Evolutionary conservation across 2,113 vertebrate genomes (phyloP), one percentile per base, ranked within the genome.

Genomic region (Macrotus californicus): DNA sequence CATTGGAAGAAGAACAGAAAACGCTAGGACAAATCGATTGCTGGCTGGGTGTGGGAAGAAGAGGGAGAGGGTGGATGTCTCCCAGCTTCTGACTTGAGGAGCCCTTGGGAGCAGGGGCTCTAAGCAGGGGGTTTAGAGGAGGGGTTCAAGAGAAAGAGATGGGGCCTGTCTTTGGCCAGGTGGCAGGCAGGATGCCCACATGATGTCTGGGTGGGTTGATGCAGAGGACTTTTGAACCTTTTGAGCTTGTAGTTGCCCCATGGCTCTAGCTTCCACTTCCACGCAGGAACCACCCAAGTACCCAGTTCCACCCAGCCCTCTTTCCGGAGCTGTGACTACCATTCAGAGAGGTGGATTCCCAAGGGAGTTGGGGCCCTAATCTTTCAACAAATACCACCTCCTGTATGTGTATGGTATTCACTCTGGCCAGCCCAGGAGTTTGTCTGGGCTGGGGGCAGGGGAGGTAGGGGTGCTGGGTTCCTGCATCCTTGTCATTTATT

Each of bases 321-420:
- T 24, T 46, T 48, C 56, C 3, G 4, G 86, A 67, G 56, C 56
- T 61, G 36, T 76, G 76, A 36, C 52, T 50, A 69, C 46, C 54
- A 31, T 76, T 87, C n/a, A 13, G 46, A 75, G 48, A 64, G 21
- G 26, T 34, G 14, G 82, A 48, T 59, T 41, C 54, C 76, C 39
- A 83, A 41, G 46, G 81, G 64, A 50, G 19, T 69, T n/a, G 36
- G 73, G 34, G 24, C 72, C n/a, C 72, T 94, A 5, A 66, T 69
- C n/a, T 48, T n/a, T 80, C 70, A 43, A 7, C 36, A 87, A 2
- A 36, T 5, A 7, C 10, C 14, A 26, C 67, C 54, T 56, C 39
- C 26, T 10, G 5, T 7, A 2, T 15, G 22, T 46, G 2, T 36
- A 5, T 5, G 9, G 9, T 7, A 36, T 2, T 43, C 6, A 19